Evolutionary conservation across 2,113 vertebrate species (phyloP).

Genomic region (Chamaetylas fuelleborni): DNA sequence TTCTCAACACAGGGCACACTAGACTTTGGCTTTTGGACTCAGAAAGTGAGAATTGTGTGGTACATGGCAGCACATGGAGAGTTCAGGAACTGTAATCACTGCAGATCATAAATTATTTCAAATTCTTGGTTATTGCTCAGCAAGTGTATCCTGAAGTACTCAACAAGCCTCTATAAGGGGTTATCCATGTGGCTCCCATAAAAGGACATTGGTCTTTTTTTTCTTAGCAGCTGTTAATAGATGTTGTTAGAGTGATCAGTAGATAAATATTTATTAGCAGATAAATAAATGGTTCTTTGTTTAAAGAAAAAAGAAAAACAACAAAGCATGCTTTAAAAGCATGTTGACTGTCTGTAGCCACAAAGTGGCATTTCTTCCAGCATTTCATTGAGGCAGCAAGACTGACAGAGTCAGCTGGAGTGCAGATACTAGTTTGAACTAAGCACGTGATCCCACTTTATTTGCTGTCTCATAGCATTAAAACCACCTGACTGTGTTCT

Average conservation of each 20-base stretch:
- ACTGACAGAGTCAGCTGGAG: constrained; percentile 15
- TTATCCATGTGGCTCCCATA: background rate
- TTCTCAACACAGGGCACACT: background rate
- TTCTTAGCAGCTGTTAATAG: background rate
- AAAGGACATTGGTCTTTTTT: background rate
- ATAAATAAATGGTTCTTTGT: background rate
- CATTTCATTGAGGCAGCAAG: background rate
- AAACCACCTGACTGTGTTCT: background rate
- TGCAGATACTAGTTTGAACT: background rate
- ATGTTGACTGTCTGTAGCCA: background rate
- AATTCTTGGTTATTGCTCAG: background rate
- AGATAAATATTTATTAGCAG: background rate
- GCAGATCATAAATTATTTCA: background rate
- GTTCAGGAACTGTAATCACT: background rate
- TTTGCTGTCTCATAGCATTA: background rate
- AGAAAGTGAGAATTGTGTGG: background rate
- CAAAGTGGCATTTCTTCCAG: background rate
- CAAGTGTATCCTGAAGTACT: background rate
- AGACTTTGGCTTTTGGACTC: background rate
- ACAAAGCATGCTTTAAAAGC: background rate
- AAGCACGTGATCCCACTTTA: background rate
- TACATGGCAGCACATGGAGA: background rate
- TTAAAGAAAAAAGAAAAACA: background rate
- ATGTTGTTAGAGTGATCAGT: background rate
- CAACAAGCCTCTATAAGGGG: background rate